Evolutionary conservation across 1,140 invertebrate genomes (phyloP).

Genomic region (Metaphire vulgaris): DNA sequence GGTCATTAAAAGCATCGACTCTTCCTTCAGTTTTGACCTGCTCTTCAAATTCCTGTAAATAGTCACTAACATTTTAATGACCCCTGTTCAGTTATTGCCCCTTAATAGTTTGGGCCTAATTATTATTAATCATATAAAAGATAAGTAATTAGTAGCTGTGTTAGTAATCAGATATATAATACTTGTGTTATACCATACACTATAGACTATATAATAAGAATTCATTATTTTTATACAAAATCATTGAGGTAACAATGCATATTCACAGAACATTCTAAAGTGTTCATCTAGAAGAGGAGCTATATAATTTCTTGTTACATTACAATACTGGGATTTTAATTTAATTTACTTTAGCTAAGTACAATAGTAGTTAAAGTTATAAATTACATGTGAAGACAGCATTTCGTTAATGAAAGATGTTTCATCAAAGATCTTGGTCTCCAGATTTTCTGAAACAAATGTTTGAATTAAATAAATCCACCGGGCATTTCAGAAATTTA

Average conservation of each 20-base stretch:
- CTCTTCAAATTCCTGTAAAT: not conserved
- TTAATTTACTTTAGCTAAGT: not conserved
- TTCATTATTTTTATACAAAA: not conserved
- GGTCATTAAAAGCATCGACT: not conserved
- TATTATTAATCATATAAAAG: no score
- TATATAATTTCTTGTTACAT: not conserved
- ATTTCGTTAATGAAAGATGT: not conserved
- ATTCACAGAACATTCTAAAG: not conserved
- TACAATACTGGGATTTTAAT: not conserved
- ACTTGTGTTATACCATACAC: no score
- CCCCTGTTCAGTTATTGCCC: no score
- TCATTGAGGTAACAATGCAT: not conserved
- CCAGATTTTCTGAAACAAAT: not conserved
- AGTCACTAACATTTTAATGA: not conserved
- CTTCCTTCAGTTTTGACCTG: not conserved
- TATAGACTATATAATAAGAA: not conserved
- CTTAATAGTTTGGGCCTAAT: no score
- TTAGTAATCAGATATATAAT: not conserved
- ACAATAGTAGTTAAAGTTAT: not conserved
- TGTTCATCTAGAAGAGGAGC: not conserved
- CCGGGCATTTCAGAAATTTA: not conserved
- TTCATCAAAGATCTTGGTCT: not conserved
- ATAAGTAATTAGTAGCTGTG: not conserved
- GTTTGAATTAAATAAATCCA: not conserved
- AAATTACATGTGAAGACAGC: not conserved